Conservation (phyloP, 2,113 vertebrate genomes). For the Microcebus lehilahytsara region DNA sequence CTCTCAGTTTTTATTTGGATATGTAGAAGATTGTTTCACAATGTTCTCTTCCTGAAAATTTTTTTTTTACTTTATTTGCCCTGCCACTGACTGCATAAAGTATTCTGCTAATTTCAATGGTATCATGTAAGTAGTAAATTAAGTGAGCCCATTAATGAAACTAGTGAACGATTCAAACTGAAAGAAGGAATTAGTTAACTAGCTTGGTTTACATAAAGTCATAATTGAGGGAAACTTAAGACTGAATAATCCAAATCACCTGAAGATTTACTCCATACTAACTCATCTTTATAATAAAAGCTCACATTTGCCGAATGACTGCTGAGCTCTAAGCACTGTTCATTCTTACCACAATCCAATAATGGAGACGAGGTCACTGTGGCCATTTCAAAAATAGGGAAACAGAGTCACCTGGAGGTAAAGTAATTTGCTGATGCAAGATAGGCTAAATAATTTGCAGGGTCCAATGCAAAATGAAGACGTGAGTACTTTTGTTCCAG, state of each 20-base stretch:
- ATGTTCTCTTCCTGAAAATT: not conserved
- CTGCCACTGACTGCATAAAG: not conserved
- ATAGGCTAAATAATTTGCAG: not conserved
- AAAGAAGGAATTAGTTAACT: not conserved
- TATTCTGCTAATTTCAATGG: not conserved
- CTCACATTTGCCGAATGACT: not conserved
- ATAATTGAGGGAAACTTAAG: not conserved
- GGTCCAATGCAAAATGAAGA: constrained; percentile 15
- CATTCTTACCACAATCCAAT: not conserved
- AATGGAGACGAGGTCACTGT: not conserved
- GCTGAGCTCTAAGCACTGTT: not conserved
- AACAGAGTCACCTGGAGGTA: not conserved
- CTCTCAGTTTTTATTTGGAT: not conserved
- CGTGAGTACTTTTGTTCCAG: not conserved
- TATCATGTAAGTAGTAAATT: not conserved
- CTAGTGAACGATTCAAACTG: not conserved
- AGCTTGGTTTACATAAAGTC: not conserved
- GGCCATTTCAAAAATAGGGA: not conserved
- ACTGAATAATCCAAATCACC: not conserved
- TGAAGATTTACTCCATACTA: not conserved
- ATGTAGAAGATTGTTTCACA: not conserved
- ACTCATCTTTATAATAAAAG: not conserved
- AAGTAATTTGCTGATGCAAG: not conserved
- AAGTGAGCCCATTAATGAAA: not conserved
- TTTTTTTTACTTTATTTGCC: constrained; percentile 9